phyloP scores from a whole-genome alignment of 1,140 invertebrate species.

The Lepidurus couesii region DNA sequence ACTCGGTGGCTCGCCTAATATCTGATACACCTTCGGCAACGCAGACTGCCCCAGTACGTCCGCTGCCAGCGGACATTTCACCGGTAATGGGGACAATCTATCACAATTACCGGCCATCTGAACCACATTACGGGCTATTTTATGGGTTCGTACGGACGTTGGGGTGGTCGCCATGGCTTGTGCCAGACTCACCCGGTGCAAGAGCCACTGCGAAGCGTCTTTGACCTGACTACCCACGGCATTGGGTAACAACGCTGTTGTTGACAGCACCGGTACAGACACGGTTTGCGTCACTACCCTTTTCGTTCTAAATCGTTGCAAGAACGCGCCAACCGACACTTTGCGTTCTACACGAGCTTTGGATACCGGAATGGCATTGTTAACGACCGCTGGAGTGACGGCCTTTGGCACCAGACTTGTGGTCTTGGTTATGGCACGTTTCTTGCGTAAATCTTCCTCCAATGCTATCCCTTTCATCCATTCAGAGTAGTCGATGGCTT shows the following conservation, averaged over 20 bases:
- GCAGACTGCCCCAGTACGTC: background rate
- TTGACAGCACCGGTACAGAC: background rate
- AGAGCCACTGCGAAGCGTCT: background rate
- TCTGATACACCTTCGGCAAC: slow-evolving; percentile 29
- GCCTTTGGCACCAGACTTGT: background rate
- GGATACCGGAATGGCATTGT: background rate
- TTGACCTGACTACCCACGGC: background rate
- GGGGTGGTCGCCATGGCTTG: background rate
- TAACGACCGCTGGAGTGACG: background rate
- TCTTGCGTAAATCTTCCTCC: background rate
- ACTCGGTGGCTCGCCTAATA: slow-evolving; percentile 33
- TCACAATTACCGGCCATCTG: background rate
- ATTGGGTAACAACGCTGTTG: background rate
- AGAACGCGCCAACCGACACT: slow-evolving; percentile 6
- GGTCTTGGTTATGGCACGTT: background rate
- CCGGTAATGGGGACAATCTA: background rate
- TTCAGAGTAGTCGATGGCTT: background rate
- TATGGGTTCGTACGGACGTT: background rate
- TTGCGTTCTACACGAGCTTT: background rate
- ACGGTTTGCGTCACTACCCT: background rate
- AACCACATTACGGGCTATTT: background rate
- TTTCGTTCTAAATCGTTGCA: slow-evolving; percentile 3
- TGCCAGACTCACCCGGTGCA: background rate
- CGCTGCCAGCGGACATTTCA: background rate
- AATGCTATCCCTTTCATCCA: background rate